Evolutionary conservation across 2,888 invertebrate species (phyloP).

Genomic region (Orthonychiurus folsomi): DNA sequence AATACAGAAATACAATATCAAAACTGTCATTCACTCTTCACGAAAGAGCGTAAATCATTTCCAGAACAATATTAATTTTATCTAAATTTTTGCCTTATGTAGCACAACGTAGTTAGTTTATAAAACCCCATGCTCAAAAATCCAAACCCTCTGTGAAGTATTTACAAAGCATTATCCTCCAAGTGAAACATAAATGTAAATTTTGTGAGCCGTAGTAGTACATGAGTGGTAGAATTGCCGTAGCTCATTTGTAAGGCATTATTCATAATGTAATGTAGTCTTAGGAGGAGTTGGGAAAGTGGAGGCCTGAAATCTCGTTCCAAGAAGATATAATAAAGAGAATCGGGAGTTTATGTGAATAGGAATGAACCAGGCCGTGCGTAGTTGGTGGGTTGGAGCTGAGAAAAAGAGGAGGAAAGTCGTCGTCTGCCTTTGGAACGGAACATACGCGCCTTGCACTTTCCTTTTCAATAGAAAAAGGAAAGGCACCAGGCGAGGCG

Average conservation of each 20-base stretch:
- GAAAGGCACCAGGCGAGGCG: background rate
- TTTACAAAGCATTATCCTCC: too few species aligned
- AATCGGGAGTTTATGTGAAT: background rate
- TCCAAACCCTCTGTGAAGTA: too few species aligned
- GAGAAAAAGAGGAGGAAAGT: conserved; percentile 10
- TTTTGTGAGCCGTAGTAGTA: background rate
- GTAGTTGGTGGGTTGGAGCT: background rate
- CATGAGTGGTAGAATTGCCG: background rate
- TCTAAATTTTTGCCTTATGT: too few species aligned
- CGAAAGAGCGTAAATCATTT: too few species aligned
- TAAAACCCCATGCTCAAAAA: too few species aligned
- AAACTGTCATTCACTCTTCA: too few species aligned
- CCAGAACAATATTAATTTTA: too few species aligned
- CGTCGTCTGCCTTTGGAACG: too few species aligned
- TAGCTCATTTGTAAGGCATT: conserved; percentile 1
- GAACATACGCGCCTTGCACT: background rate
- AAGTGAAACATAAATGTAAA: background rate
- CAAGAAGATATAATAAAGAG: background rate
- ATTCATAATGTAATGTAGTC: background rate
- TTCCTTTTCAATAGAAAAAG: background rate
- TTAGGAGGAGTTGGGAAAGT: background rate
- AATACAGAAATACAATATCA: too few species aligned
- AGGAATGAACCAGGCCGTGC: background rate
- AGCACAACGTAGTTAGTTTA: too few species aligned
- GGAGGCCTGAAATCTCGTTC: background rate